A percentile compares a stretch with the other conserved stretches of the same genome.
These are phyloP conservation scores for Lasioglossum pauxillum DNA, from an alignment of 2,888 invertebrate genomes.

Conservation along the genomic window DNA sequence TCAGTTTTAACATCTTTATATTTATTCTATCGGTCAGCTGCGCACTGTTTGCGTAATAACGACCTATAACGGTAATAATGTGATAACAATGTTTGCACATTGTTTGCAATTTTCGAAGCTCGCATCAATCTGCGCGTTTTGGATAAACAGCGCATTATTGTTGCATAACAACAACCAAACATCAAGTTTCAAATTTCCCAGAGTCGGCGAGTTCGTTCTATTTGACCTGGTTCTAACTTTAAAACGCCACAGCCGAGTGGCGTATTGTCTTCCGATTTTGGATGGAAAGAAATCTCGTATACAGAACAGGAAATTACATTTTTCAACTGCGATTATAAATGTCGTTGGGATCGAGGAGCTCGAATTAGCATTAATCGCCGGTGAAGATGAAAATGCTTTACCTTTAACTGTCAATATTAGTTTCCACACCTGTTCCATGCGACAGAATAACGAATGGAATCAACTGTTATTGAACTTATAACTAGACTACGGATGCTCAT, in stretches of 20 bases:
- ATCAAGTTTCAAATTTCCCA: background rate
- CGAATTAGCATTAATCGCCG: background rate
- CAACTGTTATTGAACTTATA: background rate
- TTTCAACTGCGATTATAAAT: background rate
- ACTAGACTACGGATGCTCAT: background rate
- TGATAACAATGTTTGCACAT: background rate
- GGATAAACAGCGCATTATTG: background rate
- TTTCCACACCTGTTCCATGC: background rate
- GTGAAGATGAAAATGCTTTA: background rate
- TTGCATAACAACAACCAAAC: background rate
- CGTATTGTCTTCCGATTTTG: background rate
- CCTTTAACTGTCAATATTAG: background rate
- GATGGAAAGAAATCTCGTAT: background rate
- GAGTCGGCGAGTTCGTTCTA: background rate
- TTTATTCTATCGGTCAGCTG: background rate
- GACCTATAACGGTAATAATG: background rate
- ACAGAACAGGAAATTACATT: background rate
- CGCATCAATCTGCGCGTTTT: background rate
- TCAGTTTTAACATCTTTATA: no score
- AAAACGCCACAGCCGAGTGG: background rate
- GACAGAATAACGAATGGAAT: background rate
- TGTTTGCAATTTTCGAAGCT: background rate
- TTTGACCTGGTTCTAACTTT: background rate
- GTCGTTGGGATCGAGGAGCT: background rate
- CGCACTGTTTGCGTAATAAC: background rate